A percentile compares a stretch with the other conserved stretches of the same genome.
These are phyloP conservation scores for Parascotia fuliginaria DNA, from an alignment of 2,888 invertebrate species.

Conservation along the genomic window DNA sequence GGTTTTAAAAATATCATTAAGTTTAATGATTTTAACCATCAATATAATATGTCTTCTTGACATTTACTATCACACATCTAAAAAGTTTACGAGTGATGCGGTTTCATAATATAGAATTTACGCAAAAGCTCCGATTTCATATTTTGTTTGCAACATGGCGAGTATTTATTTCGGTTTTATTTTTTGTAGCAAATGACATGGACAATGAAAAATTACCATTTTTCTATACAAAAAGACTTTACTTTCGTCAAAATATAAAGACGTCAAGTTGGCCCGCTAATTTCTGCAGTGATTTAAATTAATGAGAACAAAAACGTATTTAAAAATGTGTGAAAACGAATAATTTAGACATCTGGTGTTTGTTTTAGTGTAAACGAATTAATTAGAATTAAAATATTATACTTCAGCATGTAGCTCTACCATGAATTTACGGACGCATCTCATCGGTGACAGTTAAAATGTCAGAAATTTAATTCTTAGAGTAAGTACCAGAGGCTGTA, in stretches of 20 bases:
- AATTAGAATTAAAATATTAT: constrained; percentile 14
- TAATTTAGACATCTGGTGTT: constrained; percentile 18
- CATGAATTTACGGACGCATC: too few species aligned
- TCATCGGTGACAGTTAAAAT: too few species aligned
- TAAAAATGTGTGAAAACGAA: constrained; percentile 22
- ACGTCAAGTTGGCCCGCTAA: constrained; percentile 45
- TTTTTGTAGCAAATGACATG: constrained; percentile 49
- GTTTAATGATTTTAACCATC: constrained; percentile 10
- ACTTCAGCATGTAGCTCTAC: too few species aligned
- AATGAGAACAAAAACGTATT: constrained; percentile 34
- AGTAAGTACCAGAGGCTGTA: too few species aligned
- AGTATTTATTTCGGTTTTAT: constrained; percentile 53
- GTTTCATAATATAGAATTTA: constrained; percentile 19
- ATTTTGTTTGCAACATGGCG: constrained; percentile 31
- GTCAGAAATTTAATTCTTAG: too few species aligned
- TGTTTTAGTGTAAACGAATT: constrained; percentile 16
- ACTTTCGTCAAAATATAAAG: constrained; percentile 13
- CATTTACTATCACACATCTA: constrained; percentile 10
- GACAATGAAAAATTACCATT: constrained; percentile 54
- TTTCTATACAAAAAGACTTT: constrained; percentile 18
- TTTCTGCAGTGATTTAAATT: constrained; percentile 53
- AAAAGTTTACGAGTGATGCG: constrained; percentile 5
- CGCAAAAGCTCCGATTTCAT: constrained; percentile 4
- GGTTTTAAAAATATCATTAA: constrained; percentile 9
- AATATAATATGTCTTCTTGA: constrained; percentile 14